Percentiles rank a stretch among this genome's conserved stretches.
phyloP scores from a whole-genome alignment of 1,140 invertebrate genomes.

The Mylabris phalerata region DNA sequence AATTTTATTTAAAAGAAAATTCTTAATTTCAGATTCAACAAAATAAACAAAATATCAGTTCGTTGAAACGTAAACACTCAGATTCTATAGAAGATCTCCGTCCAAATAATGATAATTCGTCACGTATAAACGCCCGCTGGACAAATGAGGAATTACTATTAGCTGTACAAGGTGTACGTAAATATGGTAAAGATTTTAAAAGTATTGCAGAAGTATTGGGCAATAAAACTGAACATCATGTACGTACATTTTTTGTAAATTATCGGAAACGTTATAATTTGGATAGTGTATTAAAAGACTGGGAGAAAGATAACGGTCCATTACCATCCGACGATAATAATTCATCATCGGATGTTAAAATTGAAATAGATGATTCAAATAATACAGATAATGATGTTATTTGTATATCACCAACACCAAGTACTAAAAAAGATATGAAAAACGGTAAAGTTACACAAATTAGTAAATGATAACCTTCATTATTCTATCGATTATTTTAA shows the following conservation, averaged over 20 bases:
- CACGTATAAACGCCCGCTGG: slow-evolving; percentile 59
- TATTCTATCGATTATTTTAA: slow-evolving; percentile 3
- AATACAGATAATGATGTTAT: slow-evolving; percentile 37
- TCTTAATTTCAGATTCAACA: slow-evolving; percentile 73
- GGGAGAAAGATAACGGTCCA: slow-evolving; percentile 68
- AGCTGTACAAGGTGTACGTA: slow-evolving; percentile 85
- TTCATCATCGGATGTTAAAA: slow-evolving; percentile 23
- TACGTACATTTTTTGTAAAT: slow-evolving; percentile 85
- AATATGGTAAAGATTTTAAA: slow-evolving; percentile 93
- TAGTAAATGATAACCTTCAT: slow-evolving; percentile 27
- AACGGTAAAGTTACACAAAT: slow-evolving; percentile 32
- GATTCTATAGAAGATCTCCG: slow-evolving; percentile 69
- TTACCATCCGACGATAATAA: slow-evolving; percentile 24
- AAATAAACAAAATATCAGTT: slow-evolving; percentile 87
- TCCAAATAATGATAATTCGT: slow-evolving; percentile 41
- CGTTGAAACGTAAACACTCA: slow-evolving; percentile 68
- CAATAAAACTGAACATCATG: slow-evolving; percentile 89
- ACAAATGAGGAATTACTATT: slow-evolving; percentile 86
- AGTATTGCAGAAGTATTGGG: slow-evolving; percentile 92
- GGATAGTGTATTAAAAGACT: slow-evolving; percentile 82
- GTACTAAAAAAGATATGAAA: slow-evolving; percentile 35
- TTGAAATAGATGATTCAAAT: slow-evolving; percentile 30
- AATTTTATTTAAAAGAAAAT: slow-evolving; percentile 1
- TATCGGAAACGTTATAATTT: slow-evolving; percentile 86
- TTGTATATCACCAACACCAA: slow-evolving; percentile 36